phyloP scores from a whole-genome alignment of 2,113 vertebrate species.

The Illadopsis cleaveri region DNA sequence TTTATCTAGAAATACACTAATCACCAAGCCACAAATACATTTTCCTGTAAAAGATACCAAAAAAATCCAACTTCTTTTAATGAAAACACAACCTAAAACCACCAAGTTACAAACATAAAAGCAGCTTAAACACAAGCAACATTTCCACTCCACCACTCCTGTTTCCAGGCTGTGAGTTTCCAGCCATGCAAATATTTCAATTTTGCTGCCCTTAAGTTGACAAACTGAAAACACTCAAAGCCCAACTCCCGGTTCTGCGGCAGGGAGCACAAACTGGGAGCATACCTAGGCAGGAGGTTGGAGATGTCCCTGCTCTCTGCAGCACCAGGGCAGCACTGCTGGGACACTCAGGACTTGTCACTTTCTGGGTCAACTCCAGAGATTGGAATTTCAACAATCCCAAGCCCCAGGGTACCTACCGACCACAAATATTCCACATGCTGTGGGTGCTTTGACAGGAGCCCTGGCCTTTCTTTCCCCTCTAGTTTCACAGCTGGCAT shows the following conservation, averaged over 20 bases:
- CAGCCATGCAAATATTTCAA: neutral
- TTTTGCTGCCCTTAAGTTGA: neutral
- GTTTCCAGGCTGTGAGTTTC: neutral
- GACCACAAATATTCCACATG: neutral
- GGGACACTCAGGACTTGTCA: neutral
- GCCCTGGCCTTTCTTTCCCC: neutral
- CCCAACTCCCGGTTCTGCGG: neutral
- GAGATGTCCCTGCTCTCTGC: neutral
- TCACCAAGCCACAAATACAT: neutral
- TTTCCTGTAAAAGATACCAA: neutral
- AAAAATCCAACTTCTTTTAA: neutral
- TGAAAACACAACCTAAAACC: neutral
- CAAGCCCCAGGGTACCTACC: neutral
- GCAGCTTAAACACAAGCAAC: neutral
- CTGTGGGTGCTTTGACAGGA: neutral
- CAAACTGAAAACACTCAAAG: neutral
- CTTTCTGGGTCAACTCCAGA: neutral
- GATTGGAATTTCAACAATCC: neutral
- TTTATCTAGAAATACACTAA: neutral
- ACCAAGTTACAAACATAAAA: neutral
- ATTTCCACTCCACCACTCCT: neutral
- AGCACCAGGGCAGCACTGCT: neutral
- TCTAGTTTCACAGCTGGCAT: neutral
- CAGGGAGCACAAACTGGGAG: neutral
- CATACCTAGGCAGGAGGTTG: fast-evolving